Evolutionary conservation across 2,888 invertebrate genomes (phyloP).

Genomic region (Zonitis immaculata): DNA sequence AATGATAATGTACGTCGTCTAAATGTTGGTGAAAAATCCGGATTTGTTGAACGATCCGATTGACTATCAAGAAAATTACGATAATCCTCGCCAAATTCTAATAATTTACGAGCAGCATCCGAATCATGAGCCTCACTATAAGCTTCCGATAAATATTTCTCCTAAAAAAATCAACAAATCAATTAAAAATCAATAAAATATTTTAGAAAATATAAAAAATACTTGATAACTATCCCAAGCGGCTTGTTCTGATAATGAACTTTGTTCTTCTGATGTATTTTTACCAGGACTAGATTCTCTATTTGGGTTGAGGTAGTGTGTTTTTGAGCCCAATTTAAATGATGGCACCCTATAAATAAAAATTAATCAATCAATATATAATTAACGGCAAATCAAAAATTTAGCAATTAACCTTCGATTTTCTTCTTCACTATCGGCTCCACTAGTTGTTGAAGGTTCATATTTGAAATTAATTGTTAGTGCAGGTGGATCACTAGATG

Average conservation of each 20-base stretch:
- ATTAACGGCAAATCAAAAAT: constrained; percentile 17
- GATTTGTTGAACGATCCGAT: constrained; percentile 75
- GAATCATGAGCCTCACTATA: constrained; percentile 85
- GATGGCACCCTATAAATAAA: constrained; percentile 50
- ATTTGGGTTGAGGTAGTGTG: constrained; percentile 44
- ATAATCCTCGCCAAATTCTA: constrained; percentile 89
- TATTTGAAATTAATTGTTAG: constrained; percentile 52
- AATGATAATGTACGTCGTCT: constrained; percentile 34
- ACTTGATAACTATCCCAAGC: constrained; percentile 96
- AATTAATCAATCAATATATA: not conserved
- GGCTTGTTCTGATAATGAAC: constrained; percentile 85
- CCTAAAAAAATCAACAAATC: constrained; percentile 52
- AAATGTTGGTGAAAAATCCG: constrained; percentile 50
- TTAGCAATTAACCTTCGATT: constrained; percentile 39
- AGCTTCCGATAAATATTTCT: constrained; percentile 86
- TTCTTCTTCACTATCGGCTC: constrained; percentile 66
- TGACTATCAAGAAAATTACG: constrained; percentile 85
- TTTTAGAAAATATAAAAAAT: constrained; percentile 19
- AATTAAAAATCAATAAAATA: constrained; percentile 15
- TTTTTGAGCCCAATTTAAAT: constrained; percentile 60
- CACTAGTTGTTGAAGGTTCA: constrained; percentile 60
- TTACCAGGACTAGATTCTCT: constrained; percentile 48
- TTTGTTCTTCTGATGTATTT: constrained; percentile 67
- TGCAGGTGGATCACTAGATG: constrained; percentile 62
- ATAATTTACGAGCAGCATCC: constrained; percentile 73